phyloP scores from a whole-genome alignment of 2,113 vertebrate species.

The Periophthalmus modestus region DNA sequence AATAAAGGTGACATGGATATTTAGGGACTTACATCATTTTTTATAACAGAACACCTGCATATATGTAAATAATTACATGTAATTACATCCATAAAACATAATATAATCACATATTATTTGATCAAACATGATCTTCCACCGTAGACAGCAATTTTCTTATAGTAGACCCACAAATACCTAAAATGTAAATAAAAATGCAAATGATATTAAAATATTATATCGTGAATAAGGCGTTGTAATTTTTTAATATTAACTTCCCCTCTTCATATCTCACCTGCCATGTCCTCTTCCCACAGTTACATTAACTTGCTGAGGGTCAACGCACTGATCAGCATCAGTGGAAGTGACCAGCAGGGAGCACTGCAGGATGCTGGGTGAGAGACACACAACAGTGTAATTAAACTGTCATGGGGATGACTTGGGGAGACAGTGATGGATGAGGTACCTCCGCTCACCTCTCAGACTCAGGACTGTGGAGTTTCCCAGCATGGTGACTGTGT shows the following conservation, averaged over 20 bases:
- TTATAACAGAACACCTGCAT: not conserved
- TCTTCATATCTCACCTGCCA: constrained; percentile 6
- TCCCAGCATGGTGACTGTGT: constrained; percentile 52
- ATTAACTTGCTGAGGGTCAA: constrained; percentile 17
- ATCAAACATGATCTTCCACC: not conserved
- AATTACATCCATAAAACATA: not conserved
- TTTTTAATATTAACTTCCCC: not conserved
- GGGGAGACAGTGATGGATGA: not conserved
- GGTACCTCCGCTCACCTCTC: constrained; percentile 38
- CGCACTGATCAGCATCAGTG: constrained; percentile 17
- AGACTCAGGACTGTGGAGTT: constrained; percentile 43
- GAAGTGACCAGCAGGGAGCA: constrained; percentile 47
- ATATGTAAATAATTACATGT: not conserved
- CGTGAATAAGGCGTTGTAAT: not conserved
- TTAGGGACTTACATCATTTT: not conserved
- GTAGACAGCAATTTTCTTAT: not conserved
- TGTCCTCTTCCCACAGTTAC: not conserved
- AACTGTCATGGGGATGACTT: not conserved
- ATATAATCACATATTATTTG: not conserved
- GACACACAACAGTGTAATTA: not conserved
- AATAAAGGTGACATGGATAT: not conserved
- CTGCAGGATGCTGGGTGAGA: constrained; percentile 46
- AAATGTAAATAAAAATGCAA: not conserved
- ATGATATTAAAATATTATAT: not conserved
- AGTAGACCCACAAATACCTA: not conserved